These are phyloP conservation scores for Drosophila ananassae DNA, from an alignment of 1,140 invertebrate species.

Conservation along the genomic window DNA sequence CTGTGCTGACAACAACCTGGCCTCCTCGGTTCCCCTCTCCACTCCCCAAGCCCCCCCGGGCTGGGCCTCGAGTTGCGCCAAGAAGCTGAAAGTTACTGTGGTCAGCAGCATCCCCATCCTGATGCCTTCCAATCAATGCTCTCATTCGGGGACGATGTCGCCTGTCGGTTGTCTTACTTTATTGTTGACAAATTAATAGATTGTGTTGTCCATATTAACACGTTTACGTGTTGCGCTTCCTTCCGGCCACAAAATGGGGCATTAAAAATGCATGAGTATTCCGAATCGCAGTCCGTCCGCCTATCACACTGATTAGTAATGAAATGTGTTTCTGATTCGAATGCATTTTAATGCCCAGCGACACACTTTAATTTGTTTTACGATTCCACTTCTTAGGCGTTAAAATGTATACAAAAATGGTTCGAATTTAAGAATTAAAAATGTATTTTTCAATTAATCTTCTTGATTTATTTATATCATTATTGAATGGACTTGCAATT, in stretches of 20 bases:
- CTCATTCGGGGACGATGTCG: conserved; percentile 49
- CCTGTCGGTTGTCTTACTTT: conserved; percentile 63
- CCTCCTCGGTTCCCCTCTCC: not conserved
- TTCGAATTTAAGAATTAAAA: not conserved
- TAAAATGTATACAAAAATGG: not conserved
- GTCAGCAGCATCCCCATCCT: conserved; percentile 24
- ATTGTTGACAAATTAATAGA: conserved; percentile 83
- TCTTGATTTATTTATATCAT: not conserved
- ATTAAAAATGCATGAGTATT: conserved; percentile 72
- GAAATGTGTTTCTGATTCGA: conserved; percentile 46
- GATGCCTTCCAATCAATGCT: conserved; percentile 47
- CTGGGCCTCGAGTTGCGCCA: not conserved
- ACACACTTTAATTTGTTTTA: conserved; percentile 24
- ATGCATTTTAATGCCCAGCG: conserved; percentile 58
- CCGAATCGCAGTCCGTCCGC: conserved; percentile 20
- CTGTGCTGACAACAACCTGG: conserved; percentile 66
- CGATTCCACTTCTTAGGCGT: not conserved
- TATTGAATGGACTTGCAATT: not conserved
- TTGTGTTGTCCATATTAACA: conserved; percentile 82
- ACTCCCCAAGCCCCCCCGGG: not conserved
- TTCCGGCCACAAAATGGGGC: conserved; percentile 67
- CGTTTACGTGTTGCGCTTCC: conserved; percentile 78
- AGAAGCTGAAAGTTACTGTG: conserved; percentile 7
- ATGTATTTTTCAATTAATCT: not conserved
- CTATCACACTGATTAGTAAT: conserved; percentile 68